Evolutionary conservation across 1,140 invertebrate species (phyloP).

Genomic region (Rhopalosiphum maidis): DNA sequence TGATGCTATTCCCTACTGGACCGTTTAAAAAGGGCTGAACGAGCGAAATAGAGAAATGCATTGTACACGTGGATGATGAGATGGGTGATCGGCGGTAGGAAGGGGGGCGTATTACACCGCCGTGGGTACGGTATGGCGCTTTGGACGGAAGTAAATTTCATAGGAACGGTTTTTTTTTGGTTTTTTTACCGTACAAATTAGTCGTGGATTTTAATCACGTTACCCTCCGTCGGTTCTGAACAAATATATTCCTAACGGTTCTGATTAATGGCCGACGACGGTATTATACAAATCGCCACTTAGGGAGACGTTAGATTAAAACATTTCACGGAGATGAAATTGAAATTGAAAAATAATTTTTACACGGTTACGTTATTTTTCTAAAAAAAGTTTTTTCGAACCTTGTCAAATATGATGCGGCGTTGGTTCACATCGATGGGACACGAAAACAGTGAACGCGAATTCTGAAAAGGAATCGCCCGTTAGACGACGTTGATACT

Average conservation of each 20-base stretch:
- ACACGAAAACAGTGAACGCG: background rate
- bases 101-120: background rate
- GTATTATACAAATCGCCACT: background rate
- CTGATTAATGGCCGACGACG: constrained; percentile 1
- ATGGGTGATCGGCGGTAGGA: too few relatives aligned
- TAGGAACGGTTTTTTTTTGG: background rate
- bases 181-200: constrained; percentile 20
- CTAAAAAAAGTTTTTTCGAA: background rate
- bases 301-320: background rate
- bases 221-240: background rate
- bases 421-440: too few relatives aligned
- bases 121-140: background rate
- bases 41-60: background rate
- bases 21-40: constrained; percentile 23
- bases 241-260: background rate
- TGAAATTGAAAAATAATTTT: background rate
- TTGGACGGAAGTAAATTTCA: too few relatives aligned
- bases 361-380: background rate
- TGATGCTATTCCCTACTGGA: constrained; percentile 15
- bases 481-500: background rate
- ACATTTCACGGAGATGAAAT: background rate
- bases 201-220: background rate
- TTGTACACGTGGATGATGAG: background rate
- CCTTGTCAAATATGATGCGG: background rate
- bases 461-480: background rate